Base-by-base conservation (phyloP, 2,888 invertebrate genomes). In the Germaria angustata region DNA sequence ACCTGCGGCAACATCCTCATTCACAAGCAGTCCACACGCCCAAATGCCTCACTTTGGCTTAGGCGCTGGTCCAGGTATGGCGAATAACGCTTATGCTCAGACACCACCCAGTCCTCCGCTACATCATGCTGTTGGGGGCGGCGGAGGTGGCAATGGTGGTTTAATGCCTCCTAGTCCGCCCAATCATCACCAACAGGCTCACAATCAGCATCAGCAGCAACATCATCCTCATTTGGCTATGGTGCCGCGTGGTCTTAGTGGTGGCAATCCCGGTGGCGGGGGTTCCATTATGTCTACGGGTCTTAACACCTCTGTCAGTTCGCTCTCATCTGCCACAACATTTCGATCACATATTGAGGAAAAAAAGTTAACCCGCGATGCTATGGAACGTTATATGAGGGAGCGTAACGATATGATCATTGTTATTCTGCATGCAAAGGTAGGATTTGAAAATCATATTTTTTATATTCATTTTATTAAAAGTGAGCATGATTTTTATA, bases 391-490 rank as follows among this genome's bases (percentile, higher is more conserved):
- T 76, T 99, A 99, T 91, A 93, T 99, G 87, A 94, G 97, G 75
- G 98, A 98, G 90, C 94, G 98, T 86, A 96, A 96, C 87, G 98
- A 98, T 91, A 98, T 98, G 96, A 95, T 97, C 22, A 96, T 99
- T 79, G 98, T 99, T 66, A 99, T 99, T 87, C 93, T 99, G 75
- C 99, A 99, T 92, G 99, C 99, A 59, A 99, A 99, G 93, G 91
- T 91, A 86, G 86, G 85, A 15, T 34, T 59, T n/a, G n/a, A n/a
- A n/a, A n/a, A n/a, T n/a, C n/a, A n/a, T n/a, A n/a, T n/a, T n/a
- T n/a, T 39, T n/a, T 1, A n/a, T 39, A n/a, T n/a, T 7, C 28
- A 15, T 28, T 53, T 32, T 55, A 13, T 13, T 13, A 24, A n/a
- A 28, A 53, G 7, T n/a, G n/a, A n/a, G n/a, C n/a, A n/a, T n/a